Evolutionary conservation across 2,888 invertebrate genomes (phyloP).

Genomic region (Oscheius sp.): DNA sequence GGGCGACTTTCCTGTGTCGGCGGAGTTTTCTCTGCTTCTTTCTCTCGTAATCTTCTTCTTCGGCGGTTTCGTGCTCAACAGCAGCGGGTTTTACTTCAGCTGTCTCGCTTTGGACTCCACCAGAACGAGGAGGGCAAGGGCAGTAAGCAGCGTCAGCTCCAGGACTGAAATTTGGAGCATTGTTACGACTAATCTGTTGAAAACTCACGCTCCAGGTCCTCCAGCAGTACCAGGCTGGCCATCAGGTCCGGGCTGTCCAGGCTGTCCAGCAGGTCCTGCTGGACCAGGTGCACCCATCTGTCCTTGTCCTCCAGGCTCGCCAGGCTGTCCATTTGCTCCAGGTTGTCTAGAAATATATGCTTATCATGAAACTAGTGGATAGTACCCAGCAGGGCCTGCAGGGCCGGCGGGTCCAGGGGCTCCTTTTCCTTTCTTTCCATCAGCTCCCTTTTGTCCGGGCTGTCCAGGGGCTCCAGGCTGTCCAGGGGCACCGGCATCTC

Average conservation of each 20-base stretch:
- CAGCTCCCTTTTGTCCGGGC: constrained; percentile 7
- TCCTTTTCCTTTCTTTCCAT: background rate
- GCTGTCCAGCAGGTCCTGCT: constrained; percentile 1
- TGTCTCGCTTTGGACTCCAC: background rate
- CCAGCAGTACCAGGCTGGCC: background rate
- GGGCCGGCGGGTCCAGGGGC: constrained; percentile 22
- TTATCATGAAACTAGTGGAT: background rate
- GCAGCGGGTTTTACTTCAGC: background rate
- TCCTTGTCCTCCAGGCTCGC: background rate
- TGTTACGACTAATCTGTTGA: too few relatives aligned
- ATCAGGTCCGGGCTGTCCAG: background rate
- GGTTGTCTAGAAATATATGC: background rate
- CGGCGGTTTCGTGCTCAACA: background rate
- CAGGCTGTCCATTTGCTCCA: constrained; percentile 1
- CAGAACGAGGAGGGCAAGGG: constrained; percentile 3
- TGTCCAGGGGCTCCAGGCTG: constrained; percentile 8
- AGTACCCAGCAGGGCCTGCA: constrained; percentile 40
- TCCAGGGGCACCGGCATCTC: constrained; percentile 11
- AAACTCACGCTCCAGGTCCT: too few relatives aligned
- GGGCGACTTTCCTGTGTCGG: too few relatives aligned
- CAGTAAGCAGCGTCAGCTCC: constrained; percentile 16
- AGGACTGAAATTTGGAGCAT: background rate
- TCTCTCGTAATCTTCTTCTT: background rate
- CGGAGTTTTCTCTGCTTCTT: too few relatives aligned
- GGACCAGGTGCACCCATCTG: constrained; percentile 2